Evolutionary conservation across 1,140 invertebrate genomes (phyloP).

Genomic region (Drepana arcuata): DNA sequence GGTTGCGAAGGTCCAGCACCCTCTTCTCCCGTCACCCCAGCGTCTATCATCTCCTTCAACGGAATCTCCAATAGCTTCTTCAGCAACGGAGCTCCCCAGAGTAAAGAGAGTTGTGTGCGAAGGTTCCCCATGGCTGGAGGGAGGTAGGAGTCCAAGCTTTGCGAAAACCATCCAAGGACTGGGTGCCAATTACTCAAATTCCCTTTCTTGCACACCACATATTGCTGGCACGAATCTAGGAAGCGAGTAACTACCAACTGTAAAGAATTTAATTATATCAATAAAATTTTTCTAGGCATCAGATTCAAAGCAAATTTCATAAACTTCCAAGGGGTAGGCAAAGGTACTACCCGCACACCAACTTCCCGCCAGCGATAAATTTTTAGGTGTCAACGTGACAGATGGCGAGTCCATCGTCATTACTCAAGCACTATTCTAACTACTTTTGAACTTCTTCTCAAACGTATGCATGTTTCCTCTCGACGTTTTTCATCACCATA

Average conservation of each 20-base stretch:
- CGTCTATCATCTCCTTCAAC: conserved; percentile 54
- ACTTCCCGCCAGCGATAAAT: no score
- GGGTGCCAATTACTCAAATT: conserved; percentile 98
- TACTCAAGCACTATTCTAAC: no score
- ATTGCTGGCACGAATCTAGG: conserved; percentile 87
- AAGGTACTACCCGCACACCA: no score
- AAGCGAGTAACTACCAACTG: conserved; percentile 86
- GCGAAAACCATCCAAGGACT: conserved; percentile 96
- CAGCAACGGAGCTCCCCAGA: conserved; percentile 82
- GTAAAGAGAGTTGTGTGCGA: conserved; percentile 84
- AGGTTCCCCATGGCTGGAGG: conserved; percentile 87
- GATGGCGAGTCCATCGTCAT: no score
- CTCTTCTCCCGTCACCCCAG: conserved; percentile 42
- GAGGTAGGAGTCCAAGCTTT: conserved; percentile 85
- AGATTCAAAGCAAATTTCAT: no score
- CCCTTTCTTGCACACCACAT: conserved; percentile 88
- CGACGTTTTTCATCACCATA: no score
- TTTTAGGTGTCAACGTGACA: no score
- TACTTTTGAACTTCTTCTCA: no score
- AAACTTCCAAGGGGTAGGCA: no score
- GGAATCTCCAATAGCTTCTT: conserved; percentile 55
- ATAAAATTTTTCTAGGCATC: no score
- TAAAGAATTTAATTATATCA: conserved; percentile 15
- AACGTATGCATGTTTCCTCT: no score
- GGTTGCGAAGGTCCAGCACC: conserved; percentile 58